phyloP scores from a whole-genome alignment of 1,140 invertebrate species.

The Drusus annulatus region DNA sequence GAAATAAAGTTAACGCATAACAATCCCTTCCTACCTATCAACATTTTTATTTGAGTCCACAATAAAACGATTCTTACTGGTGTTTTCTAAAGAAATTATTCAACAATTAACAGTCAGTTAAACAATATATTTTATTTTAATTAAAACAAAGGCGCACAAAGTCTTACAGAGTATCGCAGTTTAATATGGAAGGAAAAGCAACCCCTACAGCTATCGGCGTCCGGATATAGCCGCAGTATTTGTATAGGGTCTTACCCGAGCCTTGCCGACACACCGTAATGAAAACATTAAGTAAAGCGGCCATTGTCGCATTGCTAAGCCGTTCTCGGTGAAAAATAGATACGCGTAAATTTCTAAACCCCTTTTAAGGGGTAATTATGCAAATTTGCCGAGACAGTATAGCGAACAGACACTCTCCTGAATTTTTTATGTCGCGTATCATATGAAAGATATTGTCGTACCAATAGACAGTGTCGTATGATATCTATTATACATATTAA shows the following conservation, averaged over 20 bases:
- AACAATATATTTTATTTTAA: too few species aligned
- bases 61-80: too few species aligned
- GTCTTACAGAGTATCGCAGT: too few species aligned
- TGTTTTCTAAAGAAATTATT: too few species aligned
- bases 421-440: neutral
- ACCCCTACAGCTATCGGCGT: neutral
- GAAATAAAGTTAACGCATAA: too few species aligned
- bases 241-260: conserved; percentile 47
- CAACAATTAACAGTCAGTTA: too few species aligned
- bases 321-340: conserved; percentile 26
- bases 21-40: too few species aligned
- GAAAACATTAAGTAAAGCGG: conserved; percentile 54
- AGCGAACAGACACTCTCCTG: conserved; percentile 4
- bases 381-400: conserved; percentile 24
- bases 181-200: neutral
- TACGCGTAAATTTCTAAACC: conserved; percentile 36
- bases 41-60: too few species aligned
- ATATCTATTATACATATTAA: too few species aligned
- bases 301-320: conserved; percentile 36
- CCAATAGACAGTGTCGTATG: too few species aligned
- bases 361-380: conserved; percentile 41
- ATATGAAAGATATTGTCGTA: neutral
- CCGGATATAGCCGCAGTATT: conserved; percentile 44
- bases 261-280: conserved; percentile 49
- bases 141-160: too few species aligned